A percentile compares a stretch with the other conserved stretches of the same genome.
Evolutionary conservation across 2,113 vertebrate species (phyloP).

Genomic region (Phylloscopus whistleri): DNA sequence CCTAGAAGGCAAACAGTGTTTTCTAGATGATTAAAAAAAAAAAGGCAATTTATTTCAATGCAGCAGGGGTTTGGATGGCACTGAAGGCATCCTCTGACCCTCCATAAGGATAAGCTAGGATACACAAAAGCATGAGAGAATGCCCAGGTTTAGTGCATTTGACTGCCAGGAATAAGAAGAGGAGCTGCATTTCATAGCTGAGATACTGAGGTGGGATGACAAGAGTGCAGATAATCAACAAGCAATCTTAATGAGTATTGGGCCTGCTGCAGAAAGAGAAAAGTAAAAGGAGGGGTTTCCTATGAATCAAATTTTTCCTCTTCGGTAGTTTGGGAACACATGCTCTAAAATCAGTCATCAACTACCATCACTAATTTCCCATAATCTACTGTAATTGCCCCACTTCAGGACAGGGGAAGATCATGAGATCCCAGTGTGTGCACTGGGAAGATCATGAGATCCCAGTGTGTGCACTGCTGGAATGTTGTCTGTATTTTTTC

Average conservation of each 20-base stretch:
- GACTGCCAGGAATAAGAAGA: not conserved
- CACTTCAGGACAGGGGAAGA: not conserved
- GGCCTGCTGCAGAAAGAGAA: not conserved
- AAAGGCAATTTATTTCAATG: slow-evolving; percentile 17
- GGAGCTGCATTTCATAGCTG: not conserved
- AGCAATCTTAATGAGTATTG: not conserved
- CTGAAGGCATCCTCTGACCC: not conserved
- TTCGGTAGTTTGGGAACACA: not conserved
- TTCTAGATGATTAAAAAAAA: not conserved
- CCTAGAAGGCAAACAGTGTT: not conserved
- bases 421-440: not conserved
- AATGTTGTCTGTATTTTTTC: too few relatives aligned
- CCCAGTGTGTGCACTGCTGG: too few relatives aligned
- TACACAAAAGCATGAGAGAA: not conserved
- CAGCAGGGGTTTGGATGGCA: not conserved
- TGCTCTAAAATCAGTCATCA: not conserved
- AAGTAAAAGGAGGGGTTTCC: not conserved
- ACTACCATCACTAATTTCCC: not conserved
- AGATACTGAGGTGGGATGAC: not conserved
- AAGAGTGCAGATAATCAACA: not conserved
- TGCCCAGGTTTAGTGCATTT: not conserved
- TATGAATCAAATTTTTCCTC: not conserved
- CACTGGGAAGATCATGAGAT: not conserved
- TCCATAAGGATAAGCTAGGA: not conserved
- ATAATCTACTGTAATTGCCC: not conserved